These are phyloP conservation scores for Mormyrus hasselquistii DNA, from an alignment of 2,797 vertebrate genomes.

Conservation along the genomic window DNA sequence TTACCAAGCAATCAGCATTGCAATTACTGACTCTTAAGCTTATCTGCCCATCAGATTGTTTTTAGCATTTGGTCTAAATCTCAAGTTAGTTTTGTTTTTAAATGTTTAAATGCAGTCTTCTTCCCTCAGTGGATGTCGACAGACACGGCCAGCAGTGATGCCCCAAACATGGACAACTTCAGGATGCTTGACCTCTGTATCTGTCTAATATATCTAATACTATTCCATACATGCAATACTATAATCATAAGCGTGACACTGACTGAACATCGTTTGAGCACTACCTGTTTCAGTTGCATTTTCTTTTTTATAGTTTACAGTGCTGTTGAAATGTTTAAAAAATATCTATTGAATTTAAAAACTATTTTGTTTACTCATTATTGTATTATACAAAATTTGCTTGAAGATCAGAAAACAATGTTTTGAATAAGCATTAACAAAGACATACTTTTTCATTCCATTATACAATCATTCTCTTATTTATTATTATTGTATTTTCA, in stretches of 20 bases:
- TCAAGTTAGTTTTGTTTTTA: background rate
- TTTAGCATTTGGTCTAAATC: background rate
- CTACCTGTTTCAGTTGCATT: background rate
- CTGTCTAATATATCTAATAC: background rate
- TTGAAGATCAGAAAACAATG: background rate
- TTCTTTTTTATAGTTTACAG: background rate
- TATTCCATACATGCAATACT: background rate
- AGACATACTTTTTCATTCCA: background rate
- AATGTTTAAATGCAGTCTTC: background rate
- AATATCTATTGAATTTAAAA: background rate
- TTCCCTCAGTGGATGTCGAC: background rate
- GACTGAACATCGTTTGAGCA: background rate
- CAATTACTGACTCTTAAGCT: background rate
- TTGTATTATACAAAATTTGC: background rate
- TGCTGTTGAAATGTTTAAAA: background rate
- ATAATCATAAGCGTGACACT: background rate
- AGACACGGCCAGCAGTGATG: background rate
- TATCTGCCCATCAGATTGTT: background rate
- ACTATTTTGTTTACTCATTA: background rate
- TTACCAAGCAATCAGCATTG: slow-evolving; percentile 3
- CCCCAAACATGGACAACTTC: background rate
- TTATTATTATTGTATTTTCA: background rate
- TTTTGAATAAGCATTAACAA: background rate
- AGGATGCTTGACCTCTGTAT: background rate
- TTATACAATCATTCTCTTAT: background rate